Base-by-base conservation (phyloP, 2,888 invertebrate species). In the Bimastos eiseni region DNA sequence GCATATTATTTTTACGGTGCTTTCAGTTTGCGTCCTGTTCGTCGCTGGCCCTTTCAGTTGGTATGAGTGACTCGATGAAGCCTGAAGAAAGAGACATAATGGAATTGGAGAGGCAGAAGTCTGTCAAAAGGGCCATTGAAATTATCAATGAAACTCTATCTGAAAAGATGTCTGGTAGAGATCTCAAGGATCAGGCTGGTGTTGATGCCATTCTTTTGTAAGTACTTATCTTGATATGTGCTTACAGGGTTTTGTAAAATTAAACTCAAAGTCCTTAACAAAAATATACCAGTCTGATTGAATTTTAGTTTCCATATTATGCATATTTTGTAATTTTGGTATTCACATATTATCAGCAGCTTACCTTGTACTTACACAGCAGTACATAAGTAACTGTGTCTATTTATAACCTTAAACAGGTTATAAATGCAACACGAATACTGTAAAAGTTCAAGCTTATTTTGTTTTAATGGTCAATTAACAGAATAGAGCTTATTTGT, bases 21-120 rank as follows among this genome's bases (percentile, higher is more conserved):
- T n/a, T 84, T 86, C 17, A 86, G 86, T 86, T 86, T 36, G 34
- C 37, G 17, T 86, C 86, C 21, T 36, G 36, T 19, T 86, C 86
- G 8, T 86, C 86, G 21, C 21, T 86, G 19, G 86, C 86, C 24
- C 21, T 34, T 86, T 37, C 86, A 36, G 30, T 37, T 21, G n/a
- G 19, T 21, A 36, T 24, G 21, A 37, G 34, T 86, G 86, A 86
- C n/a, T 37, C 86, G 34, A 34, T 86, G 1, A 86, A 93, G 89
- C 90, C 93, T 86, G 93, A 92, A 89, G 91, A 90, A 70, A 70
- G 70, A 70, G 70, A 70, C n/a, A 93, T 92, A 11, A 93, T 93
- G 90, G 94, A 93, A 84, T 93, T 93, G 83, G 91, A 92, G 89
- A 90, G 92, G 36, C 93, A 93, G 30, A 92, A 92, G n/a, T 93